Conservation (phyloP, 2,113 vertebrate species). For the Tonatia bakeri region DNA sequence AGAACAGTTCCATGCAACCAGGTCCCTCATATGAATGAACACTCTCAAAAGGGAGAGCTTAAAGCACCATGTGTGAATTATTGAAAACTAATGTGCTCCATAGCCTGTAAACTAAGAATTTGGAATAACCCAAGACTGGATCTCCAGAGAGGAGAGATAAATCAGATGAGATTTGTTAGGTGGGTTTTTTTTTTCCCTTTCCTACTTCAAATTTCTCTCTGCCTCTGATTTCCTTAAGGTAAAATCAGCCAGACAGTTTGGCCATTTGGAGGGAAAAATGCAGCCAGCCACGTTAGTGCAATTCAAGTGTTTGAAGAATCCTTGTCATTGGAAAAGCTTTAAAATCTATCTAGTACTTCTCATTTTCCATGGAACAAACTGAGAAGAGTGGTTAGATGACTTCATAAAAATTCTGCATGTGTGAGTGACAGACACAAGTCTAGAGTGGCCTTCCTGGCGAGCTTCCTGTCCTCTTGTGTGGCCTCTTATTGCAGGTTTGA, state of each 20-base stretch:
- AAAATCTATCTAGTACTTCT: background rate
- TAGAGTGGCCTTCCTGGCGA: background rate
- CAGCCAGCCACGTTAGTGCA: background rate
- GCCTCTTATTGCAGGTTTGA: background rate
- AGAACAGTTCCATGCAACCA: conserved; percentile 23
- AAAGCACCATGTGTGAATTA: conserved; percentile 45
- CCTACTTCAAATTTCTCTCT: background rate
- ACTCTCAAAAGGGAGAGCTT: background rate
- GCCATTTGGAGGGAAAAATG: background rate
- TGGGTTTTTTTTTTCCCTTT: background rate
- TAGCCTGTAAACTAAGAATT: conserved; percentile 23
- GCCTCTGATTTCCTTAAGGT: conserved; percentile 25
- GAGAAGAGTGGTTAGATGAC: background rate
- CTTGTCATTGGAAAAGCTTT: background rate
- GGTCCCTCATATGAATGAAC: background rate
- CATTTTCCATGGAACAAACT: background rate
- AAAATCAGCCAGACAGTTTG: background rate
- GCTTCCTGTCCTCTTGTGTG: background rate
- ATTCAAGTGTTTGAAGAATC: background rate
- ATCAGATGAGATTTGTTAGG: background rate
- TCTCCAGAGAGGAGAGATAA: conserved; percentile 11
- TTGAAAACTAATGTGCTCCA: conserved; percentile 15
- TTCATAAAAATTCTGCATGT: background rate
- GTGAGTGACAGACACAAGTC: background rate
- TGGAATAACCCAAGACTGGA: conserved; percentile 8